These are phyloP conservation scores for Acrobasis suavella DNA, from an alignment of 2,888 invertebrate species.

Conservation along the genomic window DNA sequence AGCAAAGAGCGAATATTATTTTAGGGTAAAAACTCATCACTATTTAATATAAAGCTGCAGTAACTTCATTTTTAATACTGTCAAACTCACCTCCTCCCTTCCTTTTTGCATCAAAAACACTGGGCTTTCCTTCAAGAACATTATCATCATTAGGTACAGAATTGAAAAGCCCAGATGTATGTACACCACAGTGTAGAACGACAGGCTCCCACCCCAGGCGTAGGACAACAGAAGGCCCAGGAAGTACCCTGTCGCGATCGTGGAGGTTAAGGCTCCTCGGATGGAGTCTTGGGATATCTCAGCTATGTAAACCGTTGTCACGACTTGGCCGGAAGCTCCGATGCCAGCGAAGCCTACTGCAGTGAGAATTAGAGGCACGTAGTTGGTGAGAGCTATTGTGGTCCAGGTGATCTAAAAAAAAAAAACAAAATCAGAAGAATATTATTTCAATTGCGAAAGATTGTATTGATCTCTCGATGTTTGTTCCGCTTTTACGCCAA, in stretches of 20 bases:
- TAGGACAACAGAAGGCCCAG: slow-evolving; percentile 62
- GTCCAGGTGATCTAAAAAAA: slow-evolving; percentile 61
- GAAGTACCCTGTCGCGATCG: slow-evolving; percentile 57
- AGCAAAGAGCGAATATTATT: too few relatives aligned
- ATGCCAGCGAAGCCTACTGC: slow-evolving; percentile 55
- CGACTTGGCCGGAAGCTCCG: slow-evolving; percentile 66
- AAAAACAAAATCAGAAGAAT: too few relatives aligned
- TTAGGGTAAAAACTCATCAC: too few relatives aligned
- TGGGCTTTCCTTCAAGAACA: slow-evolving; percentile 55
- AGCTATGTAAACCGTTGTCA: slow-evolving; percentile 63
- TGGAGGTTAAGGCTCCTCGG: slow-evolving; percentile 61
- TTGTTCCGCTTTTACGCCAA: too few relatives aligned
- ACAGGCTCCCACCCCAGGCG: slow-evolving; percentile 57
- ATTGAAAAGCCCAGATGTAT: slow-evolving; percentile 47
- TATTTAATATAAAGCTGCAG: too few relatives aligned
- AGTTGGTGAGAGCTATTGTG: slow-evolving; percentile 53
- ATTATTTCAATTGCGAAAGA: neutral
- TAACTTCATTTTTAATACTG: too few relatives aligned
- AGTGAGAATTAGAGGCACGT: slow-evolving; percentile 52
- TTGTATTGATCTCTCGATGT: neutral
- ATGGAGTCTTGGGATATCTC: slow-evolving; percentile 67
- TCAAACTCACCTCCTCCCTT: slow-evolving; percentile 45
- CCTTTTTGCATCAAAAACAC: slow-evolving; percentile 54
- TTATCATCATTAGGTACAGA: slow-evolving; percentile 43
- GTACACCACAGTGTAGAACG: slow-evolving; percentile 52